Evolutionary conservation across 1,140 invertebrate genomes (phyloP), one percentile per base, ranked within the genome.

Genomic region (Homalodisca vitripennis): DNA sequence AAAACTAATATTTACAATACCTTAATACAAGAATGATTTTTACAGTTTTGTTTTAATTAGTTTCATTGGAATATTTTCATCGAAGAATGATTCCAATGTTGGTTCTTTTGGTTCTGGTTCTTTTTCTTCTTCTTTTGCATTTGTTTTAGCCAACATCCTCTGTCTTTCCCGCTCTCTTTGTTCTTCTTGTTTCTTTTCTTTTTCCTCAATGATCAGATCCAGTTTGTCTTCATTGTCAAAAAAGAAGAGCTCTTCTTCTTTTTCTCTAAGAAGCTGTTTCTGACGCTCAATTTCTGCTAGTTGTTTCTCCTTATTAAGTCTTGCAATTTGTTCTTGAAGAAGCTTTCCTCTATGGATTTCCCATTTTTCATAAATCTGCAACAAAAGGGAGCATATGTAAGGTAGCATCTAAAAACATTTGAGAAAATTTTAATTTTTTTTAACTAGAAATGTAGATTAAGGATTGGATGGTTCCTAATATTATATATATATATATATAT

Each of bases 191-290:
- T 24, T 34, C 47, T 67, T 68, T 66, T 68, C 63, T 67, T 75
- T 75, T 41, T 73, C 83, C 73, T 87, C 87, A 74, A 92, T 91
- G 77, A 85, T 73, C 14, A 92, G 78, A 76, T 92, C 89, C 67
- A 92, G 86, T 74, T 87, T 75, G 55, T 91, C 87, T 76, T 91
- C 85, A 74, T 89, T 87, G 60, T 92, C 89, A 80, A 92, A 92
- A 82, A 89, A 93, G 81, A 89, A 92, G 31, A 93, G 79, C 67
- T 87, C 82, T 73, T 86, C 83, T 75, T 92, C 89, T 74, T 82
- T 82, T n/a, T 81, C 73, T 48, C 82, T 57, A 34, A 92, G 75
- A 3, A 84, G 78, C 57, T 83, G 79, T 74, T 89, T 84, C 22
- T 87, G 84, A 34, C 82, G 75, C 72, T 86, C 76, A 60, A 93